Evolutionary conservation across 2,113 vertebrate species (phyloP), one percentile per base, ranked within the genome.

Genomic region (Pholis gunnellus): DNA sequence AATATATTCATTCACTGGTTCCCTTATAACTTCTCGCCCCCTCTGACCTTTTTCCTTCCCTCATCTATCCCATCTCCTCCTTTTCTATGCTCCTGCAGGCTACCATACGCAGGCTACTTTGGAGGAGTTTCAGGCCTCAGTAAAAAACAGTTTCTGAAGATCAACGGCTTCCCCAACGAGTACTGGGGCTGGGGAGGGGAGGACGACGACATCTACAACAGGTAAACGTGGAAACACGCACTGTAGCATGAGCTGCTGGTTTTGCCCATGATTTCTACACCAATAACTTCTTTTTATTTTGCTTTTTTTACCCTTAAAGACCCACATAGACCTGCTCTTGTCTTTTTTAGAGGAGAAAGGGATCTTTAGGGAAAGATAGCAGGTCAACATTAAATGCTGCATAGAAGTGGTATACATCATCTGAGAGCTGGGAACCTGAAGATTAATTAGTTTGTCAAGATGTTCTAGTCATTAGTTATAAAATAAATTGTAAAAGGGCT

Each of bases 181-280:
- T 99, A 99, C 93, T 99, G 98, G 98, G 98, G 98, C 90, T 99
- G 98, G 98, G 98, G 98, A 88, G 98, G 98, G 29, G 98, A 99
- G 91, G 98, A 99, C 2, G 98, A 99, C 11, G 98, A 99, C 95
- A 99, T 99, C 90, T 99, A 99, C 93, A 99, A 99, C 96, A 96
- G 98, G 98, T 99, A 90, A 93, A 91, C 8, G 6, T 29, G 40
- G 10, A 69, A 22, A 2, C 13, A 25, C 54, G 50, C 1, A 22
- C 9, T 4, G 3, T 0, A 14, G 2, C 44, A 27, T 8, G 17
- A 77, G n/a, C 29, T 4, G 52, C 31, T 9, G 13, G 0, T 2
- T 56, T 20, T 72, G 44, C 27, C 31, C 52, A 9, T 25, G 3
- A 27, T 54, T 72, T 61, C 64, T 29, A 31, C 31, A 59, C 38